phyloP scores from a whole-genome alignment of 35 echinoderm and acorn worm genomes.

The Apostichopus japonicus region DNA sequence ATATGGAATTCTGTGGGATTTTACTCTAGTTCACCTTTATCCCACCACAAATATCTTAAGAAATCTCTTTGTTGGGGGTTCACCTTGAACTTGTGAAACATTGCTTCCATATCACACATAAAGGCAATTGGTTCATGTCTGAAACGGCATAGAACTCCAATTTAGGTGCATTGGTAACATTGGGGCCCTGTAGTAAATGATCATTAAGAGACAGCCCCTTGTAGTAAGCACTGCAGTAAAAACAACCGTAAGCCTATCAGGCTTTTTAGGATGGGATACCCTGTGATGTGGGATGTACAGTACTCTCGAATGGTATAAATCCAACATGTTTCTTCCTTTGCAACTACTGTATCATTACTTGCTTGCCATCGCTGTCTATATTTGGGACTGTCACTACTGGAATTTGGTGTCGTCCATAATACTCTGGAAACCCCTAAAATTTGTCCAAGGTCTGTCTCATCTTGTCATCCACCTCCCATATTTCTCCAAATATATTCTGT shows the following conservation, averaged over 20 bases:
- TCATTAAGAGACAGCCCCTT: slow-evolving; percentile 60
- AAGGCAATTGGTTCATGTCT: slow-evolving; percentile 47
- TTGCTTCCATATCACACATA: slow-evolving; percentile 33
- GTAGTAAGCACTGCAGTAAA: no score
- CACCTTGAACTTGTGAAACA: slow-evolving; percentile 49
- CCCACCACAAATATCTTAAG: slow-evolving; percentile 76
- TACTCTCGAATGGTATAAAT: not conserved
- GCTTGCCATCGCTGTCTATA: not conserved
- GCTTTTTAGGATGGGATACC: no score
- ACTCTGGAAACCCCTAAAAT: slow-evolving; percentile 18
- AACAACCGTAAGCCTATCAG: no score
- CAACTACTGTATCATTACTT: not conserved
- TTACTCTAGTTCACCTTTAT: slow-evolving; percentile 33
- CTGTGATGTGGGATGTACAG: no score
- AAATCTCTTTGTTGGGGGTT: slow-evolving; percentile 58
- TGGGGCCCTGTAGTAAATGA: slow-evolving; percentile 31
- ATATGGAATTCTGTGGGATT: slow-evolving; percentile 28
- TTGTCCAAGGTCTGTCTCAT: not conserved
- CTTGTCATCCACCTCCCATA: slow-evolving; percentile 32
- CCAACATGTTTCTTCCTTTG: not conserved
- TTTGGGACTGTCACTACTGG: not conserved
- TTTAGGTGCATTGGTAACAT: slow-evolving; percentile 43
- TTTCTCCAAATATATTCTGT: slow-evolving; percentile 28
- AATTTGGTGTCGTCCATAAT: slow-evolving; percentile 17
- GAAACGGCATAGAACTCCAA: slow-evolving; percentile 66